Evolutionary conservation across 1,140 invertebrate genomes (phyloP).

Genomic region (Drosophila bifasciata): DNA sequence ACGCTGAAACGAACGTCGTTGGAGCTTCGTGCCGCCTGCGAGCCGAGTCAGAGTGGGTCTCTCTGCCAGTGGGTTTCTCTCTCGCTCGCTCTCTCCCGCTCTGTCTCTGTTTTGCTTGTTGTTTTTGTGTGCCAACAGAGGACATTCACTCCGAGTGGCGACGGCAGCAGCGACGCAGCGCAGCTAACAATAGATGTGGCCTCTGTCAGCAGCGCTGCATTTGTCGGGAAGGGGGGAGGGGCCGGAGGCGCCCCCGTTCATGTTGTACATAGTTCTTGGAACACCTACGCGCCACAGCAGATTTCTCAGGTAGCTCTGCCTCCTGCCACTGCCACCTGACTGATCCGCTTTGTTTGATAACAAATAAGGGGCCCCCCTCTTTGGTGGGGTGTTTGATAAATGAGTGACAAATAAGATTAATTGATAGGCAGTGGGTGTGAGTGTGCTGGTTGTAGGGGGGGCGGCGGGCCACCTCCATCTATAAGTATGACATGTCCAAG

Average conservation of each 20-base stretch:
- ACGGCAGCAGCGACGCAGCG: conserved; percentile 46
- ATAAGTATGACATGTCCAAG: conserved; percentile 67
- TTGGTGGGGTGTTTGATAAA: conserved; percentile 58
- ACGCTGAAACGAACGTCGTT: conserved; percentile 8
- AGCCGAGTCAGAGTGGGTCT: conserved; percentile 15
- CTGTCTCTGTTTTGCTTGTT: conserved; percentile 53
- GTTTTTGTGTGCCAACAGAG: conserved; percentile 82
- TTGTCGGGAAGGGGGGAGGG: conserved; percentile 6
- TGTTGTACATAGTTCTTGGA: conserved; percentile 77
- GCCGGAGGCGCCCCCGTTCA: conserved; percentile 44
- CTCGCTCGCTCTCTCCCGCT: conserved; percentile 3
- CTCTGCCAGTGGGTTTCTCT: neutral
- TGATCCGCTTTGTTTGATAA: conserved; percentile 81
- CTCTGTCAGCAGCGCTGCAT: conserved; percentile 43
- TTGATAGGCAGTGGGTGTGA: conserved; percentile 54
- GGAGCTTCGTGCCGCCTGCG: conserved; percentile 21
- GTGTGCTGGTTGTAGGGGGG: neutral
- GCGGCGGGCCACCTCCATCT: conserved; percentile 29
- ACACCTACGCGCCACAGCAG: conserved; percentile 68
- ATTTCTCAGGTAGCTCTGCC: conserved; percentile 65
- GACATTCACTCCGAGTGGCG: conserved; percentile 79
- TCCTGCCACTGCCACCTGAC: conserved; percentile 75
- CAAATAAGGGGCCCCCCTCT: conserved; percentile 35
- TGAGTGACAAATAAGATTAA: conserved; percentile 83
- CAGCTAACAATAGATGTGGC: conserved; percentile 71